A percentile compares a stretch with the other conserved stretches of the same genome.
Conservation (phyloP, 1,140 invertebrate genomes). For the Araneus ventricosus region DNA sequence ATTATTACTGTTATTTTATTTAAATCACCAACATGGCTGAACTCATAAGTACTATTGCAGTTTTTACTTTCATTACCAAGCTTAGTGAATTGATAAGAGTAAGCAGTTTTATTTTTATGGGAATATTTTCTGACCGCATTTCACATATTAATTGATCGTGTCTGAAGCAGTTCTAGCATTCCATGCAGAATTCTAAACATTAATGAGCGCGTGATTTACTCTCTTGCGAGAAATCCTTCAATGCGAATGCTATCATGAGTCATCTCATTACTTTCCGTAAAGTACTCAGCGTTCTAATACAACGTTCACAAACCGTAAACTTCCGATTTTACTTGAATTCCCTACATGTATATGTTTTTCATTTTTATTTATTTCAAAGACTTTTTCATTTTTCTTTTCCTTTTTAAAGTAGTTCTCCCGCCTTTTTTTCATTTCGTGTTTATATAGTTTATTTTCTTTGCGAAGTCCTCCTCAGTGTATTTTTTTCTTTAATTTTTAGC, state of each 20-base stretch:
- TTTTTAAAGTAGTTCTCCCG: background rate
- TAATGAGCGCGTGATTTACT: conserved; percentile 55
- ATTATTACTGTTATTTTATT: background rate
- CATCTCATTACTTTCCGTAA: conserved; percentile 54
- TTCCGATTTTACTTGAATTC: conserved; percentile 36
- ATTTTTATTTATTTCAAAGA: conserved; percentile 13
- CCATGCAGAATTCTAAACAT: conserved; percentile 35
- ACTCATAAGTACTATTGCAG: background rate
- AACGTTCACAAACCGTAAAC: conserved; percentile 48
- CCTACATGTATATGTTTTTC: background rate
- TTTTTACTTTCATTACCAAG: conserved; percentile 9
- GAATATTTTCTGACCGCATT: conserved; percentile 10
- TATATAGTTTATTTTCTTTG: conserved; percentile 41
- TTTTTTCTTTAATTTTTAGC: conserved; percentile 25
- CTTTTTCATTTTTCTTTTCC: conserved; percentile 9
- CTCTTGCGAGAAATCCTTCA: conserved; percentile 21
- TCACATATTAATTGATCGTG: conserved; percentile 34
- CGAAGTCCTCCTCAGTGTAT: background rate
- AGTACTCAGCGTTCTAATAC: background rate
- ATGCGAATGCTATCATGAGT: conserved; percentile 17
- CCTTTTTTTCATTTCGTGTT: conserved; percentile 31
- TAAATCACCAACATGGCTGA: background rate
- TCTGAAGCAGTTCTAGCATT: conserved; percentile 10
- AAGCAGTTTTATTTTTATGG: conserved; percentile 19
- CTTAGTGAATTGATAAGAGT: background rate